A percentile compares a stretch with the other conserved stretches of the same genome.
Conservation (phyloP, 2,113 vertebrate genomes). For the Leptocoma aspasia region DNA sequence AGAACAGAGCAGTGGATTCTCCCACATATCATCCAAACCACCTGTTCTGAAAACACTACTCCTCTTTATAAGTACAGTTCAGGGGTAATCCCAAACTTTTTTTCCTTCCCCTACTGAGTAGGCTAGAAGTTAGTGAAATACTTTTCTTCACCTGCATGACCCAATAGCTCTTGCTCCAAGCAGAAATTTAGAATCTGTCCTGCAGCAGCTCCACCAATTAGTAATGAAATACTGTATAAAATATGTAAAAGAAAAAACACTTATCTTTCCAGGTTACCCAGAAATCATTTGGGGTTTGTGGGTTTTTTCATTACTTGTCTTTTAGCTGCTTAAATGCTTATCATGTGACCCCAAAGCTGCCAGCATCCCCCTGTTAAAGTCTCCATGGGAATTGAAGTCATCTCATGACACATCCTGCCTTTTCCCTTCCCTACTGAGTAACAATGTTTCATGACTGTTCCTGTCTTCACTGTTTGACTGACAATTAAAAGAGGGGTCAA, state of each 20-base stretch:
- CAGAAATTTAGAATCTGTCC: background rate
- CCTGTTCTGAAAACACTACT: background rate
- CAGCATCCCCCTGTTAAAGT: background rate
- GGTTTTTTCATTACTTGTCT: background rate
- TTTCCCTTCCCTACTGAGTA: background rate
- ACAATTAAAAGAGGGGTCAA: slow-evolving; percentile 38
- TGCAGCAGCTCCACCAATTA: background rate
- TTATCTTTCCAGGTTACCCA: background rate
- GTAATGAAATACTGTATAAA: background rate
- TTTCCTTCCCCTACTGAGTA: background rate
- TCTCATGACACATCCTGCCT: background rate
- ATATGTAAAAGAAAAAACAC: background rate
- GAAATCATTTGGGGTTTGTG: background rate
- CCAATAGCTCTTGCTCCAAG: background rate
- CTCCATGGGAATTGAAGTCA: background rate
- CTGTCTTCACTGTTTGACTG: background rate
- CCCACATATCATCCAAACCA: fast-evolving
- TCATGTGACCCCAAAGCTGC: background rate
- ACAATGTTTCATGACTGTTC: background rate
- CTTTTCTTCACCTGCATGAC: background rate
- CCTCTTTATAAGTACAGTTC: background rate
- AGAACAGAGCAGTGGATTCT: background rate
- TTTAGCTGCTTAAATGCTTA: background rate
- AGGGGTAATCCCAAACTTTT: background rate
- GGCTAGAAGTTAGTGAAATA: background rate